Evolutionary conservation across 2,888 invertebrate species (phyloP).

Genomic region (Chloroclysta siterata): DNA sequence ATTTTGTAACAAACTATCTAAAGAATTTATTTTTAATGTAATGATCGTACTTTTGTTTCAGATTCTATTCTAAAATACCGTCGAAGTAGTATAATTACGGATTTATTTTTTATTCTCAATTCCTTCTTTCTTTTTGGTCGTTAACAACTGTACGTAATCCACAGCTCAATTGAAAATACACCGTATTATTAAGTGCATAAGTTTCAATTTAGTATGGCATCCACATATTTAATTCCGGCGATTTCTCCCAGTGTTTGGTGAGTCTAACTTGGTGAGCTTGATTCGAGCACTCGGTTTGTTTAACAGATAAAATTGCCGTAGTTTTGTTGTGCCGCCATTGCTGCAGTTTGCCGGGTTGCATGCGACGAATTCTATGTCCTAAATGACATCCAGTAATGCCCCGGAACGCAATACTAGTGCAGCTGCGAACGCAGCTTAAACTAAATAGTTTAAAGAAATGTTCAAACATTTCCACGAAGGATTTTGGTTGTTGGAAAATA

Average conservation of each 20-base stretch:
- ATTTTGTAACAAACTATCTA: not conserved
- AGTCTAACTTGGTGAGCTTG: conserved; percentile 3
- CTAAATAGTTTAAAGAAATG: conserved; percentile 29
- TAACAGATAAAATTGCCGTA: conserved; percentile 56
- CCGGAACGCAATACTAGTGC: conserved; percentile 32
- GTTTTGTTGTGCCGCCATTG: conserved; percentile 46
- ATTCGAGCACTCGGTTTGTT: conserved; percentile 50
- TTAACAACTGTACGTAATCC: not conserved
- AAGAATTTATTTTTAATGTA: not conserved
- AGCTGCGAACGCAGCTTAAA: conserved; percentile 26
- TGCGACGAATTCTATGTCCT: conserved; percentile 44
- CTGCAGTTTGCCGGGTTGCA: conserved; percentile 38
- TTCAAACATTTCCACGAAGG: conserved; percentile 15
- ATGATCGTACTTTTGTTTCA: not conserved
- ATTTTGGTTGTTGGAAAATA: conserved; percentile 6
- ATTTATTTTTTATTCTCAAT: not conserved
- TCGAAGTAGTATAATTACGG: not conserved
- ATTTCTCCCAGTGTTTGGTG: conserved; percentile 1
- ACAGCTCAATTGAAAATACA: not conserved
- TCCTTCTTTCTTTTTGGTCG: not conserved
- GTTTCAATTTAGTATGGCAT: not conserved
- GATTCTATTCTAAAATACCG: not conserved
- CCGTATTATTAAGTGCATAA: not conserved
- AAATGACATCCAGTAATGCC: conserved; percentile 28
- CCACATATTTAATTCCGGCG: not conserved